These are phyloP conservation scores for Cololabis saira DNA, from an alignment of 2,113 vertebrate genomes.

Conservation along the genomic window DNA sequence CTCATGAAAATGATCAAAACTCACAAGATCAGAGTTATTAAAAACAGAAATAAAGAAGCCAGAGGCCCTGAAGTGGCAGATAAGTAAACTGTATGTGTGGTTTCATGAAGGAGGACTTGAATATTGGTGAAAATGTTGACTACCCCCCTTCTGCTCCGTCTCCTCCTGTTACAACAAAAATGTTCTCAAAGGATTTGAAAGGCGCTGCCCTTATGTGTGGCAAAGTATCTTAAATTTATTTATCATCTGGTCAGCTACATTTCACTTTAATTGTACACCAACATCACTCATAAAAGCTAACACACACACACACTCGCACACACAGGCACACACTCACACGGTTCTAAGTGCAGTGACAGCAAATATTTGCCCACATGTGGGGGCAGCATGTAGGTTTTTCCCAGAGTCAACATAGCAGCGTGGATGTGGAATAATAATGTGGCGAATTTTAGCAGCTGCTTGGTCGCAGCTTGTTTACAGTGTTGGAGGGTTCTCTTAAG, in stretches of 20 bases:
- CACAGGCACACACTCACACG: conserved; percentile 15
- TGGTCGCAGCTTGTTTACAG: conserved; percentile 73
- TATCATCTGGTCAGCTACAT: conserved; percentile 43
- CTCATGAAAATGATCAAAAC: conserved; percentile 41
- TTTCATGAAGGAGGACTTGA: conserved; percentile 26
- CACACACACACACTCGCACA: too few relatives aligned
- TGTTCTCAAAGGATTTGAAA: conserved; percentile 14
- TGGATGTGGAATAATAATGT: conserved; percentile 80
- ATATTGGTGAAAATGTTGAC: conserved; percentile 37
- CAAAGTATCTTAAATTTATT: conserved; percentile 38
- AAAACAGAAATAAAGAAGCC: conserved; percentile 21
- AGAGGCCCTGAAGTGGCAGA: conserved; percentile 17
- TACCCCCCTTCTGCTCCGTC: not conserved
- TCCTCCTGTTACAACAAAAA: conserved; percentile 30
- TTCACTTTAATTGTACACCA: conserved; percentile 51
- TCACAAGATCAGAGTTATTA: conserved; percentile 16
- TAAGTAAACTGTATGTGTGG: conserved; percentile 22
- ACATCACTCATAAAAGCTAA: conserved; percentile 38
- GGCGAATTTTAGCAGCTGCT: conserved; percentile 71
- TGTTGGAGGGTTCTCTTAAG: conserved; percentile 72
- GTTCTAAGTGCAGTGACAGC: conserved; percentile 58
- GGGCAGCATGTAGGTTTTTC: conserved; percentile 70
- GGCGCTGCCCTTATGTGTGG: conserved; percentile 9
- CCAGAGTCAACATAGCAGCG: conserved; percentile 70
- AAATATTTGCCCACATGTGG: conserved; percentile 77